A percentile compares a stretch with the other conserved stretches of the same genome.
Conservation (phyloP, 2,888 invertebrate species). For the Proisotoma minuta region DNA sequence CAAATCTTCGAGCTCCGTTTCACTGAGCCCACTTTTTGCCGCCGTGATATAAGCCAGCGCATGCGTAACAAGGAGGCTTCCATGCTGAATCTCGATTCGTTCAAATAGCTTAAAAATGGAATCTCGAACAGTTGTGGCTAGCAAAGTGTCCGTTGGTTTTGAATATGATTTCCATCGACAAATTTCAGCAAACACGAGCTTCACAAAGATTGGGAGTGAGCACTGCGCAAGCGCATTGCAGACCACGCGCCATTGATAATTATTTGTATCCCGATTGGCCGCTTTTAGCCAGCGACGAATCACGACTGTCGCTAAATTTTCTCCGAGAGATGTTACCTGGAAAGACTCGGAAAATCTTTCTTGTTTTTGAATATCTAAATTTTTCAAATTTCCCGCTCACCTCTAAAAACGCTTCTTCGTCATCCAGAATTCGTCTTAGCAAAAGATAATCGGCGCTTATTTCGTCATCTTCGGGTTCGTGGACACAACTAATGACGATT, state of each 20-base stretch:
- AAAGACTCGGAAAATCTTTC: no score
- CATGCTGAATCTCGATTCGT: slow-evolving; percentile 91
- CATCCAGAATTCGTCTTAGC: slow-evolving; percentile 79
- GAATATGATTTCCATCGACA: slow-evolving; percentile 96
- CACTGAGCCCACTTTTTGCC: slow-evolving; percentile 79
- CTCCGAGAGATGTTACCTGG: slow-evolving; percentile 58
- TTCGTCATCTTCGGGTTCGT: slow-evolving; percentile 77
- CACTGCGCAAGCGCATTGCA: slow-evolving; percentile 89
- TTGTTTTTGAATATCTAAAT: not conserved
- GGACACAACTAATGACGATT: slow-evolving; percentile 87
- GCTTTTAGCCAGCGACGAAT: slow-evolving; percentile 78
- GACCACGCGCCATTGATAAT: slow-evolving; percentile 90
- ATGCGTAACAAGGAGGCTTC: slow-evolving; percentile 85
- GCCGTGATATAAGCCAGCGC: slow-evolving; percentile 95
- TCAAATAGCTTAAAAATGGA: slow-evolving; percentile 96
- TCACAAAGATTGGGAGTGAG: slow-evolving; percentile 93
- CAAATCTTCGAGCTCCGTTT: slow-evolving; percentile 93
- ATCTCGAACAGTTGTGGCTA: slow-evolving; percentile 93
- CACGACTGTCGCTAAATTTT: slow-evolving; percentile 89
- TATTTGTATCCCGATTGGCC: slow-evolving; percentile 78
- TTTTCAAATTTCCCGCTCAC: slow-evolving; percentile 60
- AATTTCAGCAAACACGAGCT: slow-evolving; percentile 87
- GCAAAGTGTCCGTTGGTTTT: slow-evolving; percentile 57
- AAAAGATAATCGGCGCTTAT: slow-evolving; percentile 84
- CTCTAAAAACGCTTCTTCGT: slow-evolving; percentile 81